Conservation (phyloP, 2,888 invertebrate genomes). For the Campoletis raptor region DNA sequence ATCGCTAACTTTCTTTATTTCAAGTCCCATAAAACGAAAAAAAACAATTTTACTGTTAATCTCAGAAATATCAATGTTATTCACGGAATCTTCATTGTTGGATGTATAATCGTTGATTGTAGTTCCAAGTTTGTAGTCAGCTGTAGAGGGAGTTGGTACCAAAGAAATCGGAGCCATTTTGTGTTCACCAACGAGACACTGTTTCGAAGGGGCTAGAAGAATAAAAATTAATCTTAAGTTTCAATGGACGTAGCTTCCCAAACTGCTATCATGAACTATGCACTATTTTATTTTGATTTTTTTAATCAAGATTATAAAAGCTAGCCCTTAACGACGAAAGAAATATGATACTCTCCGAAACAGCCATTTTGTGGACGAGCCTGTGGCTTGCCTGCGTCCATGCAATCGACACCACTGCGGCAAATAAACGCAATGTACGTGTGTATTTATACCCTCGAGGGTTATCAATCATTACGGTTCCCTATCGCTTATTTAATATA, state of each 20-base stretch:
- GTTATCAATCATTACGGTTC: conserved; percentile 48
- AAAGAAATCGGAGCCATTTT: conserved; percentile 59
- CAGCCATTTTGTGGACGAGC: conserved; percentile 50
- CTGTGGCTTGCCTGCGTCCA: background rate
- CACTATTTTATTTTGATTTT: background rate
- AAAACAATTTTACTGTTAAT: conserved; percentile 69
- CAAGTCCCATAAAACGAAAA: conserved; percentile 70
- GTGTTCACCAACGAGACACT: conserved; percentile 15
- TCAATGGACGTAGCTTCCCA: background rate
- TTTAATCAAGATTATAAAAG: background rate
- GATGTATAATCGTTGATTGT: background rate
- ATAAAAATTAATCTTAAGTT: conserved; percentile 55
- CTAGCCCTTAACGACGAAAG: background rate
- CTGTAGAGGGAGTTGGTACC: background rate
- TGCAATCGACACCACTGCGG: conserved; percentile 30
- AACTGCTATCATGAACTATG: background rate
- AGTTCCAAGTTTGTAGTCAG: conserved; percentile 4
- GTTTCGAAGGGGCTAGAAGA: conserved; percentile 46
- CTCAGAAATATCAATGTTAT: conserved; percentile 38
- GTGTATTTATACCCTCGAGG: background rate
- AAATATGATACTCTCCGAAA: conserved; percentile 1
- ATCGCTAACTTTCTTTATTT: conserved; percentile 13
- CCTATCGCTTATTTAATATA: conserved; percentile 25
- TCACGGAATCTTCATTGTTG: conserved; percentile 7
- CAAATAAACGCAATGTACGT: background rate